Percentiles rank a stretch among this genome's conserved stretches.
Conservation (phyloP, 2,797 vertebrate genomes). For the Paratrypauchen microcephalus region DNA sequence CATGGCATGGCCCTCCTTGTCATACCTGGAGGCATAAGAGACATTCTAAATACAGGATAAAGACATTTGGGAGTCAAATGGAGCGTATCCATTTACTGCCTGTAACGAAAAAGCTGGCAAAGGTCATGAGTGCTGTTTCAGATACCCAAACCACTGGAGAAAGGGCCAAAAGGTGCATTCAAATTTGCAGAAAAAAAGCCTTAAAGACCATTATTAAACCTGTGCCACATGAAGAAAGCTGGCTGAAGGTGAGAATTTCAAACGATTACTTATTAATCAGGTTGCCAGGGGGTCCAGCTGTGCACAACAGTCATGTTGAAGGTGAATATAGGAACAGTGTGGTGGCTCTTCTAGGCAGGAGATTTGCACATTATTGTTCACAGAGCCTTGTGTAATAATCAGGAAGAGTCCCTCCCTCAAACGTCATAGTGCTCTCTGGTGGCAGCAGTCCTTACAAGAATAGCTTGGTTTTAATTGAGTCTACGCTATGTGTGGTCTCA, state of each 20-base stretch:
- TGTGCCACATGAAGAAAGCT: slow-evolving; percentile 21
- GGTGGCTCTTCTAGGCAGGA: slow-evolving; percentile 60
- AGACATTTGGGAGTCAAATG: slow-evolving; percentile 48
- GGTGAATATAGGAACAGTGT: slow-evolving; percentile 55
- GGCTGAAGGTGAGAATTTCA: slow-evolving; percentile 1
- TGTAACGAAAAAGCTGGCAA: background rate
- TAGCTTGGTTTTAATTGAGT: background rate
- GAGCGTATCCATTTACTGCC: slow-evolving; percentile 9
- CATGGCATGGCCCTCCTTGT: slow-evolving; percentile 90
- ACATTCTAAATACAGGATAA: slow-evolving; percentile 5
- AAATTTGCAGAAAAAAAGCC: background rate
- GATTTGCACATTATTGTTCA: slow-evolving; percentile 66
- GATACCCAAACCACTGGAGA: slow-evolving; percentile 43
- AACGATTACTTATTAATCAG: slow-evolving; percentile 55
- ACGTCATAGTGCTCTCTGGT: background rate
- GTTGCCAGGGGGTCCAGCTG: slow-evolving; percentile 43
- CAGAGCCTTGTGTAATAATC: slow-evolving; percentile 27
- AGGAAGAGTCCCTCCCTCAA: slow-evolving; percentile 36
- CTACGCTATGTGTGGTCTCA: background rate
- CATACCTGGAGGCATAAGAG: slow-evolving; percentile 82
- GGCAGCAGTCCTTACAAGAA: no score
- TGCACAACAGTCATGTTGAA: slow-evolving; percentile 25
- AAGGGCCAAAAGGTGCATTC: background rate
- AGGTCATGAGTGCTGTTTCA: slow-evolving; percentile 64
- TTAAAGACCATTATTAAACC: background rate